Evolutionary conservation across 1,140 invertebrate genomes (phyloP).

Genomic region (Zaprionus ornatus): DNA sequence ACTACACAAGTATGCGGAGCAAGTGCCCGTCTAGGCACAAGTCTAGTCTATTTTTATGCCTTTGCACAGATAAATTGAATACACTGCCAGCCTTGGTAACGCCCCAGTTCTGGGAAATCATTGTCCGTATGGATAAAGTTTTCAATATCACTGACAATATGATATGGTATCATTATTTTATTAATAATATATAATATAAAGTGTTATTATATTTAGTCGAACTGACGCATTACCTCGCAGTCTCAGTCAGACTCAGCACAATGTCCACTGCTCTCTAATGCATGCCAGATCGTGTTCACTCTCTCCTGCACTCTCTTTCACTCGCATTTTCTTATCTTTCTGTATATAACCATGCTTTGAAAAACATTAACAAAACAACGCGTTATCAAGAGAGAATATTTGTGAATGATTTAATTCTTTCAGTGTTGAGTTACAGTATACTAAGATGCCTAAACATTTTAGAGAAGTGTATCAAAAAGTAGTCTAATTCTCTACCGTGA

Average conservation of each 20-base stretch:
- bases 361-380: too few species aligned
- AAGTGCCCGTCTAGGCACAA: not conserved
- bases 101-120: not conserved
- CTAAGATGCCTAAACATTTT: too few species aligned
- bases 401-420: too few species aligned
- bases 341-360: too few species aligned
- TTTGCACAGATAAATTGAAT: conserved; percentile 6
- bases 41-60: conserved; percentile 21
- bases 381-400: too few species aligned
- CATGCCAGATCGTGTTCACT: not conserved
- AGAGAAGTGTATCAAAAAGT: too few species aligned
- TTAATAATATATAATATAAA: not conserved
- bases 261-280: not conserved
- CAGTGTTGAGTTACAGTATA: too few species aligned
- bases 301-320: not conserved
- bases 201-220: not conserved
- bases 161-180: not conserved
- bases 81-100: not conserved
- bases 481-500: too few species aligned
- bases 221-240: too few species aligned
- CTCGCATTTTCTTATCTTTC: not conserved
- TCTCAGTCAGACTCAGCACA: too few species aligned
- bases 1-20: not conserved
- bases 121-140: not conserved
- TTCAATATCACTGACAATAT: not conserved